Percentiles rank a stretch among this genome's conserved stretches.
Evolutionary conservation across 53 echinoderm and acorn worm genomes (phyloP).

Genomic region (Echinometra lucunter): DNA sequence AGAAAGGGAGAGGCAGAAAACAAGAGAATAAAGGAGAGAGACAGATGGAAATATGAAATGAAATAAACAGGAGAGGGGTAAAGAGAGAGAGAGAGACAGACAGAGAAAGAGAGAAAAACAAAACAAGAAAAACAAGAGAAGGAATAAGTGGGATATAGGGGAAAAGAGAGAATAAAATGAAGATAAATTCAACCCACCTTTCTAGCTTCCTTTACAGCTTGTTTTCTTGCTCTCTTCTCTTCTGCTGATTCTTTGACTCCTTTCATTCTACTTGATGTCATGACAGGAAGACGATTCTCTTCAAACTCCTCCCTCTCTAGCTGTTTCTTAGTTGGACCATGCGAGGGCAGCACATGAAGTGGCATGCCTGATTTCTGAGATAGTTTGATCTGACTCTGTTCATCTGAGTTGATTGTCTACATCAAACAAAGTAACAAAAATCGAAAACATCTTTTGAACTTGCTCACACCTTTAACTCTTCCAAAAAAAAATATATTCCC

Average conservation of each 20-base stretch:
- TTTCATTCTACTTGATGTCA: constrained; percentile 69
- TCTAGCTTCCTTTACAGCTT: constrained; percentile 82
- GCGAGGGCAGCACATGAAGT: constrained; percentile 79
- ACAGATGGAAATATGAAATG: not conserved
- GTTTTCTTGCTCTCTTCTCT: constrained; percentile 83
- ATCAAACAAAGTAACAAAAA: not conserved
- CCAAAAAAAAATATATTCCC: not conserved
- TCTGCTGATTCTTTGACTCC: constrained; percentile 88
- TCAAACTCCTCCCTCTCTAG: constrained; percentile 84
- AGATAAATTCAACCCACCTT: constrained; percentile 64
- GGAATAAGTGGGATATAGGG: not conserved
- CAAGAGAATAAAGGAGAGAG: not conserved
- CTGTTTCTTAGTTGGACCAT: constrained; percentile 84
- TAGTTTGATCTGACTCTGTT: constrained; percentile 73
- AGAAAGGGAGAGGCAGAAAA: not conserved
- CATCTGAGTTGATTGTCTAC: not conserved
- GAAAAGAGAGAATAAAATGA: not conserved
- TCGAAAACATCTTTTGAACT: not conserved
- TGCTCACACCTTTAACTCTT: not conserved
- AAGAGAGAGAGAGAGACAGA: not conserved
- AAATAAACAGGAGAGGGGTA: not conserved
- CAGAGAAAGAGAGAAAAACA: not conserved
- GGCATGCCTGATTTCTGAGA: constrained; percentile 97
- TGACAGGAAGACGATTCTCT: constrained; percentile 68
- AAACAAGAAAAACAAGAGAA: not conserved